Base-by-base conservation (phyloP, 2,797 vertebrate species). In the Sebastes itinus region DNA sequence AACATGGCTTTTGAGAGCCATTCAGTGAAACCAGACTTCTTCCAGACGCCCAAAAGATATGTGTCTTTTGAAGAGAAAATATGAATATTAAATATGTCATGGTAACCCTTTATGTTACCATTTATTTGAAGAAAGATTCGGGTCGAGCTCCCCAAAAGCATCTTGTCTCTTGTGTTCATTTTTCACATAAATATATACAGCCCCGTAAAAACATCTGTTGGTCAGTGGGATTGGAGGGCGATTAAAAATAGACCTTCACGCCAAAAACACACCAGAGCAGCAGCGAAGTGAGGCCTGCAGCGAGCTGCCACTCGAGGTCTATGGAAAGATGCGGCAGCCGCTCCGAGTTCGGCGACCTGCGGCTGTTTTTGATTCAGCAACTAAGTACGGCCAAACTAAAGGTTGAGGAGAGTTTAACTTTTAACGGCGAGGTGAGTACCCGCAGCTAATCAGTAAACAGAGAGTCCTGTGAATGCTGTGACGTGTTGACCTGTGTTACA, bases 111-210 rank as follows among this genome's bases (percentile, higher is more conserved):
- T 20, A 10, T 18, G 22, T 38, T 54, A 12, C 14, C n/a, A 56
- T 67, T 49, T 23, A 56, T 30, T 28, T 49, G 2, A 52, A 61
- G 16, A 68, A n/a, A 46, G 22, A 38, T 16, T 6, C 23, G 10
- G 52, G 32, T 66, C 7, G 27, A 25, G 55, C 59, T 82, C 14
- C 25, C 65, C 62, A 56, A 80, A 87, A 78, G 71, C 77, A 83
- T 75, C 73, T 62, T 13, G 7, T 22, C 33, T 35, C 33, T 18
- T 32, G 14, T 27, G 46, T 55, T 77, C 18, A 12, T 32, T 49
- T 77, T 27, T 28, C 33, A 72, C 20, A 52, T 9, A 35, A 3
- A 55, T 30, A 25, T 62, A 3, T 14, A 69, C n/a, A 35, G 2
- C 14, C 49, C 7, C 0, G 1, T n/a, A 11, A n/a, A 49, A 7